Evolutionary conservation across 2,888 invertebrate genomes (phyloP), one percentile per base, ranked within the genome.

Genomic region (Dicranocentrus wangi): DNA sequence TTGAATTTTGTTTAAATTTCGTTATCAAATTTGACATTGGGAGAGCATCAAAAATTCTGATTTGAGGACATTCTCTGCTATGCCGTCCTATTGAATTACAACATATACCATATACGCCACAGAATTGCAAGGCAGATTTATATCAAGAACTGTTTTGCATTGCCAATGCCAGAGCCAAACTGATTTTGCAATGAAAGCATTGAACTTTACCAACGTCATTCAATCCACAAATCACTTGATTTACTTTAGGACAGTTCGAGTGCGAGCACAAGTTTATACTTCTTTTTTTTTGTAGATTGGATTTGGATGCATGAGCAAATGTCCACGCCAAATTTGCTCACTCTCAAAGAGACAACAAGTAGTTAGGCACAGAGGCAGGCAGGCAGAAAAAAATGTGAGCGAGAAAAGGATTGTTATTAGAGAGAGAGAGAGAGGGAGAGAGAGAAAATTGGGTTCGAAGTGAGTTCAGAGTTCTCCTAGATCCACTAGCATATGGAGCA

Each of bases 191-290:
- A 43, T 23, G 23, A 23, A 55, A 55, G 55, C 69, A 70, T 70
- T 70, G 69, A 70, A 70, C 69, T 70, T 70, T 70, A 39, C 7
- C 13, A 69, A 28, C 53, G 55, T 53, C 51, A 53, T 51, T 51
- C 2, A 39, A 58, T 32, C n/a, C n/a, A n/a, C n/a, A n/a, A n/a
- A n/a, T n/a, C 69, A 51, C 32, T 53, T 53, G 53, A 69, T 27
- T 51, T 19, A 19, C 53, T 51, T 51, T 43, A 15, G 51, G 28
- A 69, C 27, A 28, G 13, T 27, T 53, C 17, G 47, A n/a, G n/a
- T n/a, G 47, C 47, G 15, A 47, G 47, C 47, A 32, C 47, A 47
- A 47, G n/a, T 15, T 10, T 3, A n/a, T 39, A n/a, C n/a, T 39
- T 13, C 5, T 13, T 39, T 39, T 5, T 5, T 39, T 39, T 39